Evolutionary conservation across 2,888 invertebrate genomes (phyloP), one percentile per base, ranked within the genome.

Genomic region (Morpho deidamia): DNA sequence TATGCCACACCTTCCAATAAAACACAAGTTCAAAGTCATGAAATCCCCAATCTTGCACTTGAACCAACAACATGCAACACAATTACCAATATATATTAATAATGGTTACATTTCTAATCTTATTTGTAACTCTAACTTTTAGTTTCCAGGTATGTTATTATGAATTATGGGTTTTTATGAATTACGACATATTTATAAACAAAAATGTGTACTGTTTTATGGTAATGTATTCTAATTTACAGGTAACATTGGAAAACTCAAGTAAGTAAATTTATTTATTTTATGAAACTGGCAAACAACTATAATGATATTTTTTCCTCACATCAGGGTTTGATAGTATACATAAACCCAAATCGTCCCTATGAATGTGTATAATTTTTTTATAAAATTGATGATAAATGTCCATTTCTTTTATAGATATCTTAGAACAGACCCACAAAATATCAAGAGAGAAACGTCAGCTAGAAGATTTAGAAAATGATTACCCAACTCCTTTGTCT

Each of bases 11-110:
- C 88, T 82, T 79, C 72, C 70, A 86, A 87, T 49, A 87, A 75
- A 81, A 81, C 62, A 64, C 78, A 88, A 86, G 84, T 87, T 88
- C 87, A 86, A 78, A 83, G 83, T 83, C 84, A 84, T 74, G 79
- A 77, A 53, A 57, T 64, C 72, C 66, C 67, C 78, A 79, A 76
- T 79, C 66, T 67, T 63, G 67, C 71, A 63, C 71, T 70, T 68
- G 70, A 62, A 59, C 60, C 72, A 65, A 60, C 70, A 71, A 70
- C 69, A 87, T 86, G 86, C 76, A 69, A 71, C 63, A 72, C 55
- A 63, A 69, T 58, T 65, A 58, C 53, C 55, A 76, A 51, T 63
- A 78, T 52, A 60, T 72, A 55, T 55, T 70, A 38, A 51, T 76
- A 48, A 67, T 68, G 55, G 55, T 81, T 48, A 57, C 72, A 56